Evolutionary conservation across 2,888 invertebrate species (phyloP).

Genomic region (Lagria hirta): DNA sequence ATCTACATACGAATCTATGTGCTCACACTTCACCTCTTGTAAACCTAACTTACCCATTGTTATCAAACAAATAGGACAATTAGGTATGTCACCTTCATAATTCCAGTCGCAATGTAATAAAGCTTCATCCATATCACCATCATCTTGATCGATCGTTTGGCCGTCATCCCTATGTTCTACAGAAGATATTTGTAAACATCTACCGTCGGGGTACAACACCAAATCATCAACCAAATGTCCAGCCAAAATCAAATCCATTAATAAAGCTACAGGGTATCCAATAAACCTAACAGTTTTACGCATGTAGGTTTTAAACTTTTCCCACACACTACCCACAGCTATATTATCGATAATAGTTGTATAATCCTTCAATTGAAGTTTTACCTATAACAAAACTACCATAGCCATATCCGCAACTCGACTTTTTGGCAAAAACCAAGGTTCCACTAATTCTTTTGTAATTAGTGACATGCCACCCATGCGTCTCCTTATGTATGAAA

Average conservation of each 20-base stretch:
- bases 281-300: no score
- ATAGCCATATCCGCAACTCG: no score
- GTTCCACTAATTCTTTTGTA: conserved; percentile 3
- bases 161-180: no score
- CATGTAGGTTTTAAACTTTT: no score
- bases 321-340: no score
- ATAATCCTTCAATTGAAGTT: no score
- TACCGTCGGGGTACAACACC: no score
- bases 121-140: conserved; percentile 1
- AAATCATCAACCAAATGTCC: conserved; percentile 1
- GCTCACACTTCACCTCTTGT: conserved; percentile 1
- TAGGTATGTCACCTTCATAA: conserved; percentile 14
- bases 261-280: no score
- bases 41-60: conserved; percentile 9
- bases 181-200: no score
- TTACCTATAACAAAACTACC: no score
- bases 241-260: not conserved
- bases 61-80: conserved; percentile 15
- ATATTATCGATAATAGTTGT: no score
- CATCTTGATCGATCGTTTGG: not conserved
- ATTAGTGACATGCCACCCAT: conserved; percentile 8
- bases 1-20: conserved; percentile 6
- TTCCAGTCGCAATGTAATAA: not conserved
- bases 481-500: conserved; percentile 2
- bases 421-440: no score